Base-by-base conservation (phyloP, 1,140 invertebrate species). In the Parapsyche elsis region DNA sequence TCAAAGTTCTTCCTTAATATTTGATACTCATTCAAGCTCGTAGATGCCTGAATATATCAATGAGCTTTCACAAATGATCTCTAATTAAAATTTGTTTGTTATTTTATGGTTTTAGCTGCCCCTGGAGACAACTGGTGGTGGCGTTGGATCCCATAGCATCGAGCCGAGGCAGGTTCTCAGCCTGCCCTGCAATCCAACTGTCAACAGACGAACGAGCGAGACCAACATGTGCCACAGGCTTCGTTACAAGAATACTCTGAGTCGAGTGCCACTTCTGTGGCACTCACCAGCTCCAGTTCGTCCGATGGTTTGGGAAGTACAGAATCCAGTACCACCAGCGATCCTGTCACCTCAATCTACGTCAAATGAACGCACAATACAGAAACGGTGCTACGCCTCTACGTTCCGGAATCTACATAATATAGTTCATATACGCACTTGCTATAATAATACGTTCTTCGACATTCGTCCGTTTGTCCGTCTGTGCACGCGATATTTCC, bases 91-190 rank as follows among this genome's bases (percentile, higher is more conserved):
- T 19, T 44, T 38, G 30, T 16, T 74, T 53, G 53, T 4, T 76
- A 24, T 76, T 14, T 57, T 76, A 7, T 88, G 86, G 86, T 88
- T 89, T 59, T 86, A 89, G 88, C 86, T 87, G 87, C 88, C 87
- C 88, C 85, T 86, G 88, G 87, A 85, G 88, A 89, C 87, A 89
- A 88, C 85, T 89, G 87, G 88, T 89, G 88, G 88, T 89, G 88
- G 88, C 87, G 87, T 64, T 89, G 88, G 88, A 89, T 89, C 86
- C 88, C 88, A 85, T 89, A 88, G 85, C 88, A 85, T 86, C 87
- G 84, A 88, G 87, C 86, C 87, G 87, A 89, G 87, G 79, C 76
- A 86, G 86, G 87, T 73, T 30, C n/a, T 61, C 77, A 71, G 71
- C 85, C 85, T 85, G 86, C 84, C 26, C 26, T 44, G 14, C 16